A percentile compares a stretch with the other conserved stretches of the same genome.
These are phyloP conservation scores for Xiphophorus maculatus DNA, from an alignment of 2,113 vertebrate species.

Conservation along the genomic window DNA sequence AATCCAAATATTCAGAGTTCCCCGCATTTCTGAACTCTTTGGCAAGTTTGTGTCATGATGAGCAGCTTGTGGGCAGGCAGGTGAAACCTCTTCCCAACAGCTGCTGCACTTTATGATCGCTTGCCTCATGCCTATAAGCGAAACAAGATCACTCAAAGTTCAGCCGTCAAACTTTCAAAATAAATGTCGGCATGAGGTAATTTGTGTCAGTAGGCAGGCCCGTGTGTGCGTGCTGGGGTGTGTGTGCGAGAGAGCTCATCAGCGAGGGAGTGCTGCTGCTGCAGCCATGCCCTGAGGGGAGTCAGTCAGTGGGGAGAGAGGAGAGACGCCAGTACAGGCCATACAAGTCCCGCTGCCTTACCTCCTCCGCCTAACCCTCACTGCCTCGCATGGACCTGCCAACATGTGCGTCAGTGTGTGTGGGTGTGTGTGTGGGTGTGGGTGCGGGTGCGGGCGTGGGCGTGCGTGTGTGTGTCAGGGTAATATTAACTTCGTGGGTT, in stretches of 20 bases:
- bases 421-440: constrained; percentile 8
- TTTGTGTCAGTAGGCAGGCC: constrained; percentile 72
- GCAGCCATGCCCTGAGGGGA: constrained; percentile 77
- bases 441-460: constrained; percentile 11
- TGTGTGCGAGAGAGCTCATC: constrained; percentile 44
- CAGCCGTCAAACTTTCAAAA: constrained; percentile 78
- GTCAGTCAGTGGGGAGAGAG: constrained; percentile 66
- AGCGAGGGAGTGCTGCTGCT: constrained; percentile 63
- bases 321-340: constrained; percentile 76
- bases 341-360: constrained; percentile 73
- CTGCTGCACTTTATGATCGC: constrained; percentile 67
- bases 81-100: constrained; percentile 67
- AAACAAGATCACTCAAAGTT: constrained; percentile 79
- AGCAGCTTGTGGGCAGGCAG: constrained; percentile 59
- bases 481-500: constrained; percentile 58
- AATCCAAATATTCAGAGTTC: not conserved
- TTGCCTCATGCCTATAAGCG: constrained; percentile 68
- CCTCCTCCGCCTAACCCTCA: constrained; percentile 70
- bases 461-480: constrained; percentile 25
- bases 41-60: constrained; percentile 21
- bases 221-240: constrained; percentile 10
- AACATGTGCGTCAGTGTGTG: constrained; percentile 49
- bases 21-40: constrained; percentile 26
- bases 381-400: constrained; percentile 73
- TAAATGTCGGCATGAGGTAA: constrained; percentile 77